A percentile compares a stretch with the other conserved stretches of the same genome.
Evolutionary conservation across 2,888 invertebrate genomes (phyloP).

Genomic region (Lutraria lutraria): DNA sequence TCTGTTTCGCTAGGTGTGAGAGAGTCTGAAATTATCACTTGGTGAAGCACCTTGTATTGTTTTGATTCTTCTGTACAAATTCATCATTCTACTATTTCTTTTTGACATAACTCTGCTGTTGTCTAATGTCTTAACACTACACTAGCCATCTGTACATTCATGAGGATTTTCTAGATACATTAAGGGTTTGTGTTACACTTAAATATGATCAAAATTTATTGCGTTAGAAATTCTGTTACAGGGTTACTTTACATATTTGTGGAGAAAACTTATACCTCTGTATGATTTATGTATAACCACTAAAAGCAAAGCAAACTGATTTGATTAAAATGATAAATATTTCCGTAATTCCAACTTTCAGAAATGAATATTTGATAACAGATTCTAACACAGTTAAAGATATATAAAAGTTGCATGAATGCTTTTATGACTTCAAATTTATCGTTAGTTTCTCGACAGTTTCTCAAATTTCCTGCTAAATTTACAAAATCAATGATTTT

Average conservation of each 20-base stretch:
- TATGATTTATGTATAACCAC: not conserved
- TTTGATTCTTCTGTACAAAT: slow-evolving; percentile 19
- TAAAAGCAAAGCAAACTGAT: not conserved
- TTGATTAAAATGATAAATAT: not conserved
- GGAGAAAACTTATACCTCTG: not conserved
- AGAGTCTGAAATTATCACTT: not conserved
- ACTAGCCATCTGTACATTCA: not conserved
- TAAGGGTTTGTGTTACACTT: not conserved
- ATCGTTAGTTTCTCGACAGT: not conserved
- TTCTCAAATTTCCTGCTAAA: not conserved
- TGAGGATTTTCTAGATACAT: not conserved
- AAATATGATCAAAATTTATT: not conserved
- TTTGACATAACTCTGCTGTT: not conserved
- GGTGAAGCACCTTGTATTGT: not conserved
- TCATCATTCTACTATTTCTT: slow-evolving; percentile 2
- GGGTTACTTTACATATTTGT: not conserved
- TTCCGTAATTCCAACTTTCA: not conserved
- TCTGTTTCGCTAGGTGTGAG: not conserved
- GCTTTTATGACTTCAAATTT: slow-evolving; percentile 17
- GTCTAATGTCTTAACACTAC: not conserved
- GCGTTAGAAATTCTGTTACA: not conserved
- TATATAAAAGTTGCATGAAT: not conserved
- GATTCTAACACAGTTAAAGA: not conserved
- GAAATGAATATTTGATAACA: slow-evolving; percentile 1
- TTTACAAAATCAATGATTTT: not conserved